Evolutionary conservation across 2,888 invertebrate species (phyloP).

Genomic region (Leptinotarsa rubiginosa): DNA sequence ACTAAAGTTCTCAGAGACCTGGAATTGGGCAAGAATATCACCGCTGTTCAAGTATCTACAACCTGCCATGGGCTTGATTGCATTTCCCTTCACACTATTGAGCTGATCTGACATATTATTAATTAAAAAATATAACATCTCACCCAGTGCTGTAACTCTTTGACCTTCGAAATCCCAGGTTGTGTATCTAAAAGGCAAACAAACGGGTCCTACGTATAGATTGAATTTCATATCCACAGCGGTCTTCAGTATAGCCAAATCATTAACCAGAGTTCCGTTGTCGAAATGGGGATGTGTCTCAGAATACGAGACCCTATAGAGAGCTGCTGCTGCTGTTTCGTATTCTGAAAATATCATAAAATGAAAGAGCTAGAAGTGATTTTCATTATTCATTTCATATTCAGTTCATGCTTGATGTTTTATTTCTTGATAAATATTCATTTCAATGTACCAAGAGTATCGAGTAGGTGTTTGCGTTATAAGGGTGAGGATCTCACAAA

Average conservation of each 20-base stretch:
- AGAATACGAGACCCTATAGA: constrained; percentile 61
- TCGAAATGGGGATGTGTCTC: constrained; percentile 65
- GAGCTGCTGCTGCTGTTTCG: constrained; percentile 67
- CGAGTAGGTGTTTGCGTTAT: no score
- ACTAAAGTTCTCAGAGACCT: neutral
- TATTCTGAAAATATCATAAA: constrained; percentile 61
- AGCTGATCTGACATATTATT: no score
- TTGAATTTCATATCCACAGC: constrained; percentile 65
- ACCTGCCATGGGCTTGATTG: no score
- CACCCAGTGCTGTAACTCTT: constrained; percentile 67
- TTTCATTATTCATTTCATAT: neutral
- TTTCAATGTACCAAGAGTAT: no score
- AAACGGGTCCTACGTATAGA: constrained; percentile 71
- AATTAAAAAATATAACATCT: constrained; percentile 30
- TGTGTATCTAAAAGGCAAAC: constrained; percentile 72
- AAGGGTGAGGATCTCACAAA: no score
- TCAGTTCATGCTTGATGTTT: no score
- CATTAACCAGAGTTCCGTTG: constrained; percentile 62
- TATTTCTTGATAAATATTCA: no score
- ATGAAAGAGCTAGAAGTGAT: neutral
- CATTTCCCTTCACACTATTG: no score
- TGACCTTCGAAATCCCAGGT: constrained; percentile 60
- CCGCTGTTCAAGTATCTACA: no score
- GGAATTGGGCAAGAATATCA: no score
- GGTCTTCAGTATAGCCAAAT: constrained; percentile 70